phyloP scores from a whole-genome alignment of 2,888 invertebrate species.

The Melitaea athalia region DNA sequence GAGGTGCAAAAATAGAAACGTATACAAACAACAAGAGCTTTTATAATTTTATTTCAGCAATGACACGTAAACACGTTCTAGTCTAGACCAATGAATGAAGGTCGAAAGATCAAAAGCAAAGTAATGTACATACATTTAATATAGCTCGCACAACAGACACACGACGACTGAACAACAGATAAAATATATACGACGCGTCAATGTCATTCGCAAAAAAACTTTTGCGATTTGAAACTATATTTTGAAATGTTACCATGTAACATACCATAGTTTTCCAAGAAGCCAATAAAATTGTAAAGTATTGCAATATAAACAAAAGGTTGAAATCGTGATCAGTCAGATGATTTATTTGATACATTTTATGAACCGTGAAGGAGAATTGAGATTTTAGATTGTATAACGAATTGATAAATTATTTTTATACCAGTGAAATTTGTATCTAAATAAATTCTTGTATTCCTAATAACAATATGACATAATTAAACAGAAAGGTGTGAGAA shows the following conservation, averaged over 20 bases:
- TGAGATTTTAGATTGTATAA: constrained; percentile 32
- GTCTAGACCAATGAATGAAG: constrained; percentile 1
- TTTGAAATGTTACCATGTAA: too few relatives aligned
- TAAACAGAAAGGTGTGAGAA: not conserved
- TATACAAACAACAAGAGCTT: not conserved
- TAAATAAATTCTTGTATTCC: constrained; percentile 14
- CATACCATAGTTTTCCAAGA: not conserved
- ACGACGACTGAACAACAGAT: not conserved
- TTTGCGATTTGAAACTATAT: too few relatives aligned
- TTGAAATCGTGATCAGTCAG: constrained; percentile 48
- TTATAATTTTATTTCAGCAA: not conserved
- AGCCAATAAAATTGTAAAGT: constrained; percentile 8
- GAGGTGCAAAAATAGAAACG: not conserved
- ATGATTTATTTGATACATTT: constrained; percentile 43
- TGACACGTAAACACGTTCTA: not conserved
- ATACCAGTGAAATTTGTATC: constrained; percentile 16
- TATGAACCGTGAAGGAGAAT: constrained; percentile 47
- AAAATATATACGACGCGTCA: not conserved
- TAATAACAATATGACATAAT: constrained; percentile 16
- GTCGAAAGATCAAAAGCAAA: constrained; percentile 7
- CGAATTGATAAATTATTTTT: constrained; percentile 35
- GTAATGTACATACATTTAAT: not conserved
- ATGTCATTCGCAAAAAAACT: not conserved
- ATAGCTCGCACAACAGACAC: not conserved
- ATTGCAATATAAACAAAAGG: constrained; percentile 40